These are phyloP conservation scores for Glaucidium brasilianum DNA, from an alignment of 2,113 vertebrate genomes.

Conservation along the genomic window DNA sequence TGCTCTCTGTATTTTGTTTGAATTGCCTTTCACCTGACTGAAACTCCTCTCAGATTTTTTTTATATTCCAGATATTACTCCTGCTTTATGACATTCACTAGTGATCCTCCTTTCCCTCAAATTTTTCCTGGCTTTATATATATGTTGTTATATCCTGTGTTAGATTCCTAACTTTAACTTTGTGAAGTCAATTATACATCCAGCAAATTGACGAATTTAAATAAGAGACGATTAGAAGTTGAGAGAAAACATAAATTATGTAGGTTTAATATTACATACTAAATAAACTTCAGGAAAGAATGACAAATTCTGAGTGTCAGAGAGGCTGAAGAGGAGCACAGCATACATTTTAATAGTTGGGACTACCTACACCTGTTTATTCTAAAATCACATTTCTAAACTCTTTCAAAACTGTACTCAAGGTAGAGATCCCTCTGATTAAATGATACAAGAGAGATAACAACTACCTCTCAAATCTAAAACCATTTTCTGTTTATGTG, in stretches of 20 bases:
- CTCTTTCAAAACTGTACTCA: neutral
- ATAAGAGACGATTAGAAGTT: neutral
- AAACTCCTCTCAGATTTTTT: neutral
- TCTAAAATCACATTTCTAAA: neutral
- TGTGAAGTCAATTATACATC: neutral
- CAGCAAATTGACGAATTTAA: neutral
- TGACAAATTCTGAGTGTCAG: neutral
- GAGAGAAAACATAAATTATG: neutral
- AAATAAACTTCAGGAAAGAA: neutral
- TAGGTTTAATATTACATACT: neutral
- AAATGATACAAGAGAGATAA: neutral
- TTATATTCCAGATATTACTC: neutral
- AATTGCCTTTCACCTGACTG: neutral
- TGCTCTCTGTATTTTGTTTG: neutral
- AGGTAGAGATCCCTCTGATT: neutral
- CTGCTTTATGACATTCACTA: neutral
- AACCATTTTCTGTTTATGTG: neutral
- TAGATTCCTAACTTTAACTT: neutral
- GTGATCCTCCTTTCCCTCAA: neutral
- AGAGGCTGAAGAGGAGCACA: neutral
- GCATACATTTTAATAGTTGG: rapidly evolving
- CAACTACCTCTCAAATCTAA: neutral
- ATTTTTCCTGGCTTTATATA: neutral
- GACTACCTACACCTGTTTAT: neutral
- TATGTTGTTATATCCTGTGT: neutral